Conservation (phyloP, 2,888 invertebrate genomes). For the Ariolimax columbianus region DNA sequence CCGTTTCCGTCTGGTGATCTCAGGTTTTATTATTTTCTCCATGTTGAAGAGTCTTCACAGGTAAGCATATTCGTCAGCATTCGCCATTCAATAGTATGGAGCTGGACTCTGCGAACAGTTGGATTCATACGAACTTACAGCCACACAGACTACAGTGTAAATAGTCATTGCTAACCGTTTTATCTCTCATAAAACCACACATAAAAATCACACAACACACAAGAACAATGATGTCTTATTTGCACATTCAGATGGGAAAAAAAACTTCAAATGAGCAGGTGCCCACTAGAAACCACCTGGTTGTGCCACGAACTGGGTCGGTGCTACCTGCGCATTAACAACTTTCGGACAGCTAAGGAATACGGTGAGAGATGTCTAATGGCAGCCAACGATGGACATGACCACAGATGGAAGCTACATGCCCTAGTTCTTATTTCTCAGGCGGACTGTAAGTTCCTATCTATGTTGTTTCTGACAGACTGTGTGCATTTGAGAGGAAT, state of each 20-base stretch:
- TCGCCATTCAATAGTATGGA: no score
- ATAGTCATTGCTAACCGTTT: no score
- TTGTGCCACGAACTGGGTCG: constrained; percentile 80
- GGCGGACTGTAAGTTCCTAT: constrained; percentile 66
- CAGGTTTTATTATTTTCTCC: no score
- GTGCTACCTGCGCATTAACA: constrained; percentile 77
- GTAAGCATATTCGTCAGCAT: no score
- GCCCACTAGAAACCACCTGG: constrained; percentile 78
- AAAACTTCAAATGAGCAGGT: constrained; percentile 77
- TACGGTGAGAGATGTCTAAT: constrained; percentile 73
- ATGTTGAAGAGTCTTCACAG: no score
- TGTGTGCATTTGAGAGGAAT: no score
- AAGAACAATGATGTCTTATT: neutral
- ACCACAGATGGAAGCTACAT: constrained; percentile 77
- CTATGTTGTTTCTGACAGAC: no score
- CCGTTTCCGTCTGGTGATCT: no score
- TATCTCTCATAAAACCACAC: neutral
- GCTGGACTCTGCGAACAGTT: no score
- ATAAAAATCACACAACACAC: neutral
- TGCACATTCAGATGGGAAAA: constrained; percentile 73
- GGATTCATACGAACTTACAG: no score
- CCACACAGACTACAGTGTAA: no score
- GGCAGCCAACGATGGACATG: constrained; percentile 72
- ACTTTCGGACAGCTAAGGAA: constrained; percentile 65
- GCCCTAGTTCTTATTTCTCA: constrained; percentile 77